These are phyloP conservation scores for Gopherus flavomarginatus DNA, from an alignment of 2,113 vertebrate species.

Conservation along the genomic window DNA sequence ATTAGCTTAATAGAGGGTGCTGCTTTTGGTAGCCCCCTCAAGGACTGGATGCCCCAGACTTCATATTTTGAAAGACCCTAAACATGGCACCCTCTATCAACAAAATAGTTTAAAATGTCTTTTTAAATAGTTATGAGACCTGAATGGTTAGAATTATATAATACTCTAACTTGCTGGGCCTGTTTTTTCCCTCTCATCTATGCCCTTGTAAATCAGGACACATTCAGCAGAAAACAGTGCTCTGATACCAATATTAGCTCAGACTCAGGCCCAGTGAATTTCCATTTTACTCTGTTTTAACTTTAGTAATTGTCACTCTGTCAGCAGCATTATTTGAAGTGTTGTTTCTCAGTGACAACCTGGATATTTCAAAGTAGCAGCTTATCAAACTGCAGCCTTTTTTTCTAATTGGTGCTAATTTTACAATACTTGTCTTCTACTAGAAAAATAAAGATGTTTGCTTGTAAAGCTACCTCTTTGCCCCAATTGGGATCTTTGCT, in stretches of 20 bases:
- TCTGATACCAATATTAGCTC: background rate
- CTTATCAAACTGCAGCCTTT: background rate
- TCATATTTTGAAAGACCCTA: background rate
- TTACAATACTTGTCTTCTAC: background rate
- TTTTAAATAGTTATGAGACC: background rate
- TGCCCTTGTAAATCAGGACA: background rate
- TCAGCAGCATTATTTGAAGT: background rate
- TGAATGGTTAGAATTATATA: background rate
- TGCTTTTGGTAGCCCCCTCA: background rate
- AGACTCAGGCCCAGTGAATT: background rate
- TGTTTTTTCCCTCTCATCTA: background rate
- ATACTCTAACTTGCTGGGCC: background rate
- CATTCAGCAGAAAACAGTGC: background rate
- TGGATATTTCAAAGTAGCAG: background rate
- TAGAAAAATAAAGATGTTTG: background rate
- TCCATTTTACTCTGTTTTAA: background rate
- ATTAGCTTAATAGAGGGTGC: background rate
- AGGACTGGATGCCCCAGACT: background rate
- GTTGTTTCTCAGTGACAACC: background rate
- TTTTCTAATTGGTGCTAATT: background rate
- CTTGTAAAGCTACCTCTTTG: background rate
- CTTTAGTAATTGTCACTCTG: background rate
- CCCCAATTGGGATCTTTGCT: background rate
- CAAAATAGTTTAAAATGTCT: background rate
- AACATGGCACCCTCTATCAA: background rate